Evolutionary conservation across 1,140 invertebrate genomes (phyloP), one percentile per base, ranked within the genome.

Genomic region (Geopemphigus sp.): DNA sequence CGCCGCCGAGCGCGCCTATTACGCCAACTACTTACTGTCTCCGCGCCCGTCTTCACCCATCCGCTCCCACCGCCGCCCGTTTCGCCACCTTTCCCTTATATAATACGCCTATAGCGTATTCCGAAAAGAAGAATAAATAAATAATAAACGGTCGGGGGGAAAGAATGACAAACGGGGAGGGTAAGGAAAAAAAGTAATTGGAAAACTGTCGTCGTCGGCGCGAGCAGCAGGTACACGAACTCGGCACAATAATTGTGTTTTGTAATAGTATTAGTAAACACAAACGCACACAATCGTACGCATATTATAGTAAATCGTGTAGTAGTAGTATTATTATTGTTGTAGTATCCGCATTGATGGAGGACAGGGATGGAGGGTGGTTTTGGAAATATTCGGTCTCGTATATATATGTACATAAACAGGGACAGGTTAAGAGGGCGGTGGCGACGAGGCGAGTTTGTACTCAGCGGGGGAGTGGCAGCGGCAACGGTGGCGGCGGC

Each of bases 131-230:
- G 56, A 26, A 59, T 26, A 24, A 76, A 59, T 57, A 32, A 22
- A 61, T 39, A 59, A 39, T 12, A 76, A 59, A 66, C 11, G 63
- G 8, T 8, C n/a, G n/a, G n/a, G 32, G 22, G 14, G 45, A 66
- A 22, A 66, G 32, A 66, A 66, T 45, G 66, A 19, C 39, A 70
- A 50, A 70, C 45, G 45, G 32, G 32, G 3, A 39, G 32, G 32
- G 32, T 26, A 14, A 15, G 45, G 26, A 76, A 29, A 56, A 59
- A 76, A 59, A 56, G n/a, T 76, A 76, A 76, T 76, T 76, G 73
- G 73, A 76, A 76, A 76, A 76, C 73, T 59, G 73, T 61, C 73
- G 73, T 59, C 73, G 54, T 39, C 39, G 45, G 3, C 32, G 32
- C 8, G 3, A 8, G 3, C 32, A 39, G 32, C 32, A 70, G 19